phyloP scores from a whole-genome alignment of 2,113 vertebrate species.

The Numenius arquata region DNA sequence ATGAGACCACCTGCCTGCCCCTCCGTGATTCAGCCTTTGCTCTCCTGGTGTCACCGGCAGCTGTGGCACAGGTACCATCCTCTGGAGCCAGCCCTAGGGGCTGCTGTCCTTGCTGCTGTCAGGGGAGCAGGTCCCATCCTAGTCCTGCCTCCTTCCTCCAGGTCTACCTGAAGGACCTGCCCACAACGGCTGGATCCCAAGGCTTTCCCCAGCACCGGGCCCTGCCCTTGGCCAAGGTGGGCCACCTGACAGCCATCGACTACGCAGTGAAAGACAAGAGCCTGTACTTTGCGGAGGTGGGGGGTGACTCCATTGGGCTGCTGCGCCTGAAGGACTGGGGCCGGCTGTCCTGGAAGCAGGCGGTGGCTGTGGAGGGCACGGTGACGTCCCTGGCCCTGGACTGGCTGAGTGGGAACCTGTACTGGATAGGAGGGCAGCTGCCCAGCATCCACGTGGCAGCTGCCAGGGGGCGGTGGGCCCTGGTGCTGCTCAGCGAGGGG shows the following conservation, averaged over 20 bases:
- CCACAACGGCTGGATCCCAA: conserved; percentile 27
- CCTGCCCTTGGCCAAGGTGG: conserved; percentile 72
- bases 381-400: conserved; percentile 83
- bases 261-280: conserved; percentile 66
- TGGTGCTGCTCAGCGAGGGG: conserved; percentile 65
- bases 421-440: conserved; percentile 80
- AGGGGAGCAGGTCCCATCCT: neutral
- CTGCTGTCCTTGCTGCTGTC: rapidly evolving
- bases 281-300: conserved; percentile 79
- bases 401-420: conserved; percentile 88
- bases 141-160: conserved; percentile 18
- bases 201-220: conserved; percentile 65
- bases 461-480: conserved; percentile 45
- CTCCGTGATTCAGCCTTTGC: conserved; percentile 76
- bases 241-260: conserved; percentile 72
- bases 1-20: conserved; percentile 75
- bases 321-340: conserved; percentile 72
- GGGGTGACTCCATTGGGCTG: conserved; percentile 69
- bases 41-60: conserved; percentile 70
- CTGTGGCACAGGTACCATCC: conserved; percentile 76
- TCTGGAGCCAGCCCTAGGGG: neutral
- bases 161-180: conserved; percentile 82
- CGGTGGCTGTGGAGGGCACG: conserved; percentile 70
- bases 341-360: conserved; percentile 61
- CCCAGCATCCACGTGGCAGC: conserved; percentile 77